Evolutionary conservation across 2,797 vertebrate genomes (phyloP).

Genomic region (Sebastes itinus): DNA sequence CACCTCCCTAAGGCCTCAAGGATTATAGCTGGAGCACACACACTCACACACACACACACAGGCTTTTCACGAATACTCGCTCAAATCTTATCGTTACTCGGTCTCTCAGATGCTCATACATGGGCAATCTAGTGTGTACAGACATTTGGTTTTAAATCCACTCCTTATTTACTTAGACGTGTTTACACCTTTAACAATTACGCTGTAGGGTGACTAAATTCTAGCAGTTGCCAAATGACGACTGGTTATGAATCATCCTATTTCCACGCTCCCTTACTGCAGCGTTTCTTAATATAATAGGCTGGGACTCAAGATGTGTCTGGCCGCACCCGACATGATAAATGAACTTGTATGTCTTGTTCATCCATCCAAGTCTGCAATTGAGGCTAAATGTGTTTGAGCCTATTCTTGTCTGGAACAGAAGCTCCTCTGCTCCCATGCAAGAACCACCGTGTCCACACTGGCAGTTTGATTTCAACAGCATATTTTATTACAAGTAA

Average conservation of each 20-base stretch:
- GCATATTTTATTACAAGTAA: neutral
- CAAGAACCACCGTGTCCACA: neutral
- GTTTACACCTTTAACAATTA: conserved; percentile 34
- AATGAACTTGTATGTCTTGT: conserved; percentile 41
- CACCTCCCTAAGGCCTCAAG: conserved; percentile 64
- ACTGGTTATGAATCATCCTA: conserved; percentile 41
- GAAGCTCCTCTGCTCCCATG: neutral
- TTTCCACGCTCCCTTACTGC: conserved; percentile 8
- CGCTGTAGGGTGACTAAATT: conserved; percentile 24
- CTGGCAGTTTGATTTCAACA: conserved; percentile 3
- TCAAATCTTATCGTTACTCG: conserved; percentile 5
- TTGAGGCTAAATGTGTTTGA: conserved; percentile 18
- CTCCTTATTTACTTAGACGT: conserved; percentile 19
- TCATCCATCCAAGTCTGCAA: conserved; percentile 26
- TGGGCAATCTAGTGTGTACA: neutral
- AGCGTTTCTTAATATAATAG: conserved; percentile 34
- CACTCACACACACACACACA: conserved; percentile 16
- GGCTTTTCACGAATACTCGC: conserved; percentile 30
- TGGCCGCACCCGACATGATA: conserved; percentile 18
- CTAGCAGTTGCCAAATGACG: conserved; percentile 21
- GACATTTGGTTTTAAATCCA: conserved; percentile 14
- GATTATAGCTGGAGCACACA: conserved; percentile 62
- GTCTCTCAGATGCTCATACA: conserved; percentile 11
- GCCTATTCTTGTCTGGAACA: conserved; percentile 5
- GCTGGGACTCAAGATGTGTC: conserved; percentile 12